These are phyloP conservation scores for Paedocypris micromegethes DNA, from an alignment of 2,797 vertebrate species.

Conservation along the genomic window DNA sequence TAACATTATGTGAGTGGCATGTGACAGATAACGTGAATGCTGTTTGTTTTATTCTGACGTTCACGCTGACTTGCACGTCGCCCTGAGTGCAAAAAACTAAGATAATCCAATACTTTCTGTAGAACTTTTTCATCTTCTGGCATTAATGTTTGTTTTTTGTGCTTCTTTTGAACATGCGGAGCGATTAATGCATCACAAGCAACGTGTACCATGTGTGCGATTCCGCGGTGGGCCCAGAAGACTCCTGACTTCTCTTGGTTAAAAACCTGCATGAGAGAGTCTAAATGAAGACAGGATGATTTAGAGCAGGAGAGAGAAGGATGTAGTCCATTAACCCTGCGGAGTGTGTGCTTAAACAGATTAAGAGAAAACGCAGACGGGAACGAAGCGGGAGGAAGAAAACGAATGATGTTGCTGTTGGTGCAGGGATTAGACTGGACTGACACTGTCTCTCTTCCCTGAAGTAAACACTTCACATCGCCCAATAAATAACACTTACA, in stretches of 20 bases:
- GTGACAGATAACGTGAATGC: slow-evolving; percentile 1
- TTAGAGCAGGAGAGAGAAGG: slow-evolving; percentile 21
- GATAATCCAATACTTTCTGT: slow-evolving; percentile 57
- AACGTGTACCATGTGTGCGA: slow-evolving; percentile 25
- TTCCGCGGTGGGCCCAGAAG: slow-evolving; percentile 13
- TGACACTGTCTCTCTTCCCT: slow-evolving; percentile 15
- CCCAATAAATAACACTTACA: slow-evolving; percentile 34
- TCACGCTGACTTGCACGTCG: slow-evolving; percentile 3
- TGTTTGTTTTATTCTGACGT: slow-evolving; percentile 14
- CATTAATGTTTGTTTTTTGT: slow-evolving; percentile 49
- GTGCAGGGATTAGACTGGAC: slow-evolving; percentile 23
- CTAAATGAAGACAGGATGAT: slow-evolving; percentile 43
- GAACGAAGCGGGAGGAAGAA: slow-evolving; percentile 5
- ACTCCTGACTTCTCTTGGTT: slow-evolving; percentile 19
- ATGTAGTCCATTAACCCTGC: slow-evolving; percentile 48
- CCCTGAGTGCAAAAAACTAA: slow-evolving; percentile 32
- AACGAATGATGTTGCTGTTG: slow-evolving; percentile 14
- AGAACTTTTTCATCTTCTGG: slow-evolving; percentile 56
- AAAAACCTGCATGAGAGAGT: slow-evolving; percentile 33
- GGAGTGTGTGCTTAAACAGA: slow-evolving; percentile 20
- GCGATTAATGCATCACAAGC: slow-evolving; percentile 44
- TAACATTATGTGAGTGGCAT: slow-evolving; percentile 8
- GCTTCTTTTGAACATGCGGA: slow-evolving; percentile 46
- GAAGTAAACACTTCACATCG: slow-evolving; percentile 35
- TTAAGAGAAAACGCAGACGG: slow-evolving; percentile 11